Evolutionary conservation across 2,888 invertebrate species (phyloP).

Genomic region (Ischnus inquisitorius): DNA sequence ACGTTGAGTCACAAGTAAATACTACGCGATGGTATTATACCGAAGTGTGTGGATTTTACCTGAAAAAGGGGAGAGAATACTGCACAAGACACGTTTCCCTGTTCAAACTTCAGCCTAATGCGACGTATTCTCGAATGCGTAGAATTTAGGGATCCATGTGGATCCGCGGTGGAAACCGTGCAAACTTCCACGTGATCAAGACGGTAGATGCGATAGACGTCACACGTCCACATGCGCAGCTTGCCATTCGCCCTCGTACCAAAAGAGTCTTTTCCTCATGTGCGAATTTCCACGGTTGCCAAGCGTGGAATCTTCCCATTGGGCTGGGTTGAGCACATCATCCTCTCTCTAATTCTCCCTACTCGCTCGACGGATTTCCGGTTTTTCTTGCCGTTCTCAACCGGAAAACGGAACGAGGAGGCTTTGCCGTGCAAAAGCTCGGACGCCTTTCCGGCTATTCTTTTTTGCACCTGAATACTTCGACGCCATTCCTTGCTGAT

Average conservation of each 20-base stretch:
- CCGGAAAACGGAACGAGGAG: conserved; percentile 18
- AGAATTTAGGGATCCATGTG: conserved; percentile 32
- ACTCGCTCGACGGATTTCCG: conserved; percentile 42
- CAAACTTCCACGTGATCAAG: conserved; percentile 83
- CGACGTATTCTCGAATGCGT: not conserved
- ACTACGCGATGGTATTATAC: not conserved
- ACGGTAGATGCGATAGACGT: conserved; percentile 76
- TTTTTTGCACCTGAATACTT: not conserved
- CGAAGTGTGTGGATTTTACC: not conserved
- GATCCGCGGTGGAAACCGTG: conserved; percentile 68
- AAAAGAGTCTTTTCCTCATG: conserved; percentile 40
- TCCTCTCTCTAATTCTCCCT: conserved; percentile 21
- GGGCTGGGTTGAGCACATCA: conserved; percentile 4
- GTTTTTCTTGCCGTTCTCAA: conserved; percentile 41
- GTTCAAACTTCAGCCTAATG: not conserved
- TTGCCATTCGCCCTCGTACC: conserved; percentile 20
- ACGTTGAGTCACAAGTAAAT: conserved; percentile 10
- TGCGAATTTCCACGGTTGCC: conserved; percentile 24
- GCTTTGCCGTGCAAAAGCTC: conserved; percentile 37
- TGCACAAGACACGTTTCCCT: not conserved
- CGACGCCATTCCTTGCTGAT: not conserved
- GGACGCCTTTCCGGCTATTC: conserved; percentile 2
- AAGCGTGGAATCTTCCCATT: conserved; percentile 27
- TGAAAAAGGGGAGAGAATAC: not conserved
- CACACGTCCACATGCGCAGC: conserved; percentile 52